Evolutionary conservation across 2,113 vertebrate species (phyloP), one percentile per base, ranked within the genome.

Genomic region (Acrocephalus kingi): DNA sequence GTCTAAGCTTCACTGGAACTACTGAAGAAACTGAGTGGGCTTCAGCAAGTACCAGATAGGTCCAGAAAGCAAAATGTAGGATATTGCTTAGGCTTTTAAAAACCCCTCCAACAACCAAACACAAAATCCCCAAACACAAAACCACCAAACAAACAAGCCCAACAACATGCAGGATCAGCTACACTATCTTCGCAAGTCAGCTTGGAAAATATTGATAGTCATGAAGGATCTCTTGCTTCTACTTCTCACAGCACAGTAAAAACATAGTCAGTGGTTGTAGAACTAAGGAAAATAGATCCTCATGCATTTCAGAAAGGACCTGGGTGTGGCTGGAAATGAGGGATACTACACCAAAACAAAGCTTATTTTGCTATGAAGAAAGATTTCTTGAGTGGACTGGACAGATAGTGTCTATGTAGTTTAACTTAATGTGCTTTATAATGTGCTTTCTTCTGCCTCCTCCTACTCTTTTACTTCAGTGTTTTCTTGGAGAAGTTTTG

Each of bases 401-500:
- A 54, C 15, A 68, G 49, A 86, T 6, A 59, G 3, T 7, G 48
- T 43, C 59, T 63, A 49, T 72, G 69, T 39, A 72, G 49, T 56
- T 68, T 27, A 67, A 90, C 37, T 48, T 73, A 23, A 41, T 61
- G 25, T 52, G 20, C 33, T 89, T 55, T 24, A 41, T 13, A 71
- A 80, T 87, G 20, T 87, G 20, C 41, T 56, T 79, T 23, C 77
- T 82, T 86, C 56, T 88, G 24, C 49, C 49, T 92, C 35, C 48
- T 85, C 55, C 64, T 51, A 30, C 43, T 86, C 51, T 69, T 81
- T 71, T 54, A 55, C 16, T 87, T 67, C 18, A 76, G 15, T 41
- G 5, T 86, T 88, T 94, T 90, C 75, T 86, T 89, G 76, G 90
- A 94, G 55, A 94, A 62, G 14, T 7, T 68, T 90, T 74, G 90